Conservation (phyloP, 2,113 vertebrate species). For the Salvelinus namaycush region DNA sequence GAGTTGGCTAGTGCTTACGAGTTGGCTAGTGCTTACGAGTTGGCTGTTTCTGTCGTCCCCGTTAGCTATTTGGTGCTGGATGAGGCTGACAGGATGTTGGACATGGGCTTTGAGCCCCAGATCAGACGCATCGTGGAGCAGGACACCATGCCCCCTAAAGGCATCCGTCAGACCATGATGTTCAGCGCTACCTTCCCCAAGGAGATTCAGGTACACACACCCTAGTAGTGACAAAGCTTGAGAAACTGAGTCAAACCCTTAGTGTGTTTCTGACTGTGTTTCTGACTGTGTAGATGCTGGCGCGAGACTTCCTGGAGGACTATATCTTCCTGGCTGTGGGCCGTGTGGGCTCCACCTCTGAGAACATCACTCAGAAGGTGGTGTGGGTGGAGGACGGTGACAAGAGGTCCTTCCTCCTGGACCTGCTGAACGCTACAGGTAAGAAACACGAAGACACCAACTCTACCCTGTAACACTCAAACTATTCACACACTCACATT, state of each 20-base stretch:
- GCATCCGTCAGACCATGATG: slow-evolving; percentile 97
- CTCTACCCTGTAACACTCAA: too few species aligned
- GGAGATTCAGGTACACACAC: slow-evolving; percentile 91
- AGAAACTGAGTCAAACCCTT: too few species aligned
- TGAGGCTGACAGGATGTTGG: slow-evolving; percentile 97
- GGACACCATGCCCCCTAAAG: slow-evolving; percentile 96
- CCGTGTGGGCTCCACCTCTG: slow-evolving; percentile 96
- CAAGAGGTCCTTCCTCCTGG: slow-evolving; percentile 95
- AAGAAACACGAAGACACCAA: slow-evolving; percentile 37
- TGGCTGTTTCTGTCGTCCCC: neutral
- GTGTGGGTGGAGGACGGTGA: slow-evolving; percentile 97
- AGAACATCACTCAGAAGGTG: slow-evolving; percentile 99
- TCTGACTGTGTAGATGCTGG: slow-evolving; percentile 81
- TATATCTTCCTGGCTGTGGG: slow-evolving; percentile 98
- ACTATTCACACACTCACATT: too few species aligned
- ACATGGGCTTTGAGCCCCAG: slow-evolving; percentile 99
- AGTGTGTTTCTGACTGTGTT: neutral
- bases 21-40: neutral
- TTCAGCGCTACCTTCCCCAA: slow-evolving; percentile 99
- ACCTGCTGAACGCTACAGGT: slow-evolving; percentile 97
- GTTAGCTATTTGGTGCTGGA: slow-evolving; percentile 91
- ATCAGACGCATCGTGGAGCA: slow-evolving; percentile 97
- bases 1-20: too few species aligned
- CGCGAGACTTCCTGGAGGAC: slow-evolving; percentile 97
- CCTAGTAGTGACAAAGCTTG: too few species aligned